These are phyloP conservation scores for Pollimyrus isidori DNA, from an alignment of 2,113 vertebrate species.

Conservation along the genomic window DNA sequence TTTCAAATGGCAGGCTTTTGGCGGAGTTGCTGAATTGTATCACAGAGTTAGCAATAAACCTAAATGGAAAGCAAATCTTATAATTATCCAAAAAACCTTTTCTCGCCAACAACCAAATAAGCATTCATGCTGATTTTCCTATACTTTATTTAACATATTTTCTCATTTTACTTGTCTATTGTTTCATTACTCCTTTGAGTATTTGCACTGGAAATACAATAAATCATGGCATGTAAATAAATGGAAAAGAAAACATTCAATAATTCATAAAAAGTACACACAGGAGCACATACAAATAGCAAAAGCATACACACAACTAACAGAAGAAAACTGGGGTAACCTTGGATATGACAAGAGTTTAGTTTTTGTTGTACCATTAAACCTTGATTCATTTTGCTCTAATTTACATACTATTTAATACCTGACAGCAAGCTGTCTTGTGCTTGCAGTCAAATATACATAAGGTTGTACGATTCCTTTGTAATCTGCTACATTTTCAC, in stretches of 20 bases:
- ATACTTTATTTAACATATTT: neutral
- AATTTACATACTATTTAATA: constrained; percentile 59
- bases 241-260: neutral
- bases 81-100: neutral
- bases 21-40: neutral
- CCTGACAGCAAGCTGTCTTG: constrained; percentile 51
- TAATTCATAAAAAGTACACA: neutral
- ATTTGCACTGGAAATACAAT: neutral
- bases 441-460: constrained; percentile 49
- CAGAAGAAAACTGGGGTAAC: constrained; percentile 22
- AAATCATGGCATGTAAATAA: neutral
- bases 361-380: constrained; percentile 24
- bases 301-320: neutral
- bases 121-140: neutral
- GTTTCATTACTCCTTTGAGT: neutral
- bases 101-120: neutral
- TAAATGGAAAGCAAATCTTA: neutral
- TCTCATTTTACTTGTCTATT: neutral
- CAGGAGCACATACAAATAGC: neutral
- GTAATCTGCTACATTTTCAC: constrained; percentile 62
- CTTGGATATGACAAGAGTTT: neutral
- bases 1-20: neutral
- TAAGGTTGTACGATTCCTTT: constrained; percentile 49
- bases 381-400: constrained; percentile 48
- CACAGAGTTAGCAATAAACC: neutral